Evolutionary conservation across 2,888 invertebrate genomes (phyloP).

Genomic region (Pemphredon lugubris): DNA sequence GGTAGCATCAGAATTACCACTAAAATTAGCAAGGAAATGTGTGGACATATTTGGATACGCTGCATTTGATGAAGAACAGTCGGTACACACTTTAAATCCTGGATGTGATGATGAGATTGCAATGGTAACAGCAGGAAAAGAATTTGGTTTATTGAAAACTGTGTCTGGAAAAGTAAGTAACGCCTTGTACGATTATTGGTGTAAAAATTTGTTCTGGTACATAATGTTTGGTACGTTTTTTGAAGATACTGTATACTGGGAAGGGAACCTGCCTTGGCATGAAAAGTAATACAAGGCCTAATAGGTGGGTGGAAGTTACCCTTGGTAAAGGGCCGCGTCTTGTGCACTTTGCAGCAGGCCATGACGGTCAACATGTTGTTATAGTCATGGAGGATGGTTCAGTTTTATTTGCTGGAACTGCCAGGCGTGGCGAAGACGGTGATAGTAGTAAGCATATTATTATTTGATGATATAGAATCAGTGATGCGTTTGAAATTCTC

Average conservation of each 20-base stretch:
- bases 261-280: conserved; percentile 93
- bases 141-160: conserved; percentile 93
- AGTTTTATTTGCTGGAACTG: conserved; percentile 92
- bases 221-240: conserved; percentile 40
- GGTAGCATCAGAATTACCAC: conserved; percentile 84
- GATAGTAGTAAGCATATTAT: conserved; percentile 85
- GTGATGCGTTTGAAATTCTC: not conserved
- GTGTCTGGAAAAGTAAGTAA: conserved; percentile 90
- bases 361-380: conserved; percentile 95
- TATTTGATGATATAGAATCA: not conserved
- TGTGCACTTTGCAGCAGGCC: conserved; percentile 92
- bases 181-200: too few relatives aligned
- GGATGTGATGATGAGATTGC: conserved; percentile 90
- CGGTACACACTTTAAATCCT: conserved; percentile 80
- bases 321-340: conserved; percentile 89
- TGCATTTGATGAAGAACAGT: conserved; percentile 86
- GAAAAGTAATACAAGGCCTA: conserved; percentile 85
- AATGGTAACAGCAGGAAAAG: conserved; percentile 92
- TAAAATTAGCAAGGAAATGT: conserved; percentile 90
- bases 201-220: not conserved
- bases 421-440: conserved; percentile 96
- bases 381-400: conserved; percentile 96
- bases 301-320: conserved; percentile 85
- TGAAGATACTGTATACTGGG: conserved; percentile 91
- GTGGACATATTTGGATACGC: conserved; percentile 89